These are phyloP conservation scores for Trichonephila inaurata DNA, from an alignment of 1,140 invertebrate species.

Conservation along the genomic window DNA sequence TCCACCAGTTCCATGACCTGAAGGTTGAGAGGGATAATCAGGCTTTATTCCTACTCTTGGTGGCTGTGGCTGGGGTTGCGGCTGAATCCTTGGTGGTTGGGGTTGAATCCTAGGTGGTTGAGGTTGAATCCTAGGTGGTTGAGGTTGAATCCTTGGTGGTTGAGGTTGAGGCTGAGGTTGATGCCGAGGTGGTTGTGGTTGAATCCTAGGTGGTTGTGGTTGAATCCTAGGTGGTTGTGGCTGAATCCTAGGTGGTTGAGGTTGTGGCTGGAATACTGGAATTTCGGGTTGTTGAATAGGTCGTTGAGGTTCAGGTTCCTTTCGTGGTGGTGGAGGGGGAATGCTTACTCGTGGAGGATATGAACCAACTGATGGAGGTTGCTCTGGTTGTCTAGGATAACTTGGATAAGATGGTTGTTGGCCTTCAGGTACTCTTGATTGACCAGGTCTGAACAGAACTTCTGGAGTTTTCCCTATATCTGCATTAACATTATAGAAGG, in stretches of 20 bases:
- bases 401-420: constrained; percentile 55
- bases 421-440: constrained; percentile 63
- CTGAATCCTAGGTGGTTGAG: constrained; percentile 33
- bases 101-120: constrained; percentile 48
- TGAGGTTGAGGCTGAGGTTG: constrained; percentile 21
- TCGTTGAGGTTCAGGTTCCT: background rate
- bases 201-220: constrained; percentile 47
- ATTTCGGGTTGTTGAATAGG: background rate
- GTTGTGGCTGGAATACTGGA: constrained; percentile 34
- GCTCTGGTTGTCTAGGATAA: constrained; percentile 26
- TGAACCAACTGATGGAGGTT: constrained; percentile 62
- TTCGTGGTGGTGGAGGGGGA: constrained; percentile 49
- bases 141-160: constrained; percentile 19
- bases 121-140: constrained; percentile 53
- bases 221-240: constrained; percentile 34
- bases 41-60: constrained; percentile 33
- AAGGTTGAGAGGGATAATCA: constrained; percentile 45
- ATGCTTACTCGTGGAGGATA: constrained; percentile 43
- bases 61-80: constrained; percentile 30
- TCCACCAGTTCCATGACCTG: constrained; percentile 10
- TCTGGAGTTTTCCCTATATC: constrained; percentile 76
- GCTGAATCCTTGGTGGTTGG: constrained; percentile 12
- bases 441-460: constrained; percentile 7
- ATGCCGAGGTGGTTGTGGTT: constrained; percentile 30
- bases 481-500: constrained; percentile 81